These are phyloP conservation scores for Babylonia areolata DNA, from an alignment of 1,140 invertebrate genomes.

Conservation along the genomic window DNA sequence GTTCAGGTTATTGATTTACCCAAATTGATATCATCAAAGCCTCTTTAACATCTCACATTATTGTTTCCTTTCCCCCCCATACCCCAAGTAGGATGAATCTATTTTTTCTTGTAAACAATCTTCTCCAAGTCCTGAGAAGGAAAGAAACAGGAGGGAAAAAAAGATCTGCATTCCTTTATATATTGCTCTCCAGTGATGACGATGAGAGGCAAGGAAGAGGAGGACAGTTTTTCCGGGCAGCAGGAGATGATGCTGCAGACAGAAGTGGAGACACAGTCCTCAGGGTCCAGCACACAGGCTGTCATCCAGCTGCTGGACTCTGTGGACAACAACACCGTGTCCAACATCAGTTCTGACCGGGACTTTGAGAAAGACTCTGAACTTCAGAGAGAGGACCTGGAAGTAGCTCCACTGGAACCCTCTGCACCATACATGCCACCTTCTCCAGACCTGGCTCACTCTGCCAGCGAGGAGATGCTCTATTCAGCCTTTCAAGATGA, in stretches of 20 bases:
- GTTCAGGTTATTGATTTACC: neutral
- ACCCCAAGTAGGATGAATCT: too few species aligned
- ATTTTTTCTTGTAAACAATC: neutral
- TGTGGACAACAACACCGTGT: constrained; percentile 53
- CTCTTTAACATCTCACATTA: neutral
- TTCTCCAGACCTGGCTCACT: constrained; percentile 29
- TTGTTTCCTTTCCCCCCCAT: too few species aligned
- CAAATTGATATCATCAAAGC: neutral
- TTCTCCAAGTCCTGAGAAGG: neutral
- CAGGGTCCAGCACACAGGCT: constrained; percentile 55
- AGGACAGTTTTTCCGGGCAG: neutral
- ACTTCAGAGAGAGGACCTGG: constrained; percentile 13
- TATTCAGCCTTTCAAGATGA: constrained; percentile 61
- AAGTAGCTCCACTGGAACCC: constrained; percentile 45
- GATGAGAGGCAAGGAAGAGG: neutral
- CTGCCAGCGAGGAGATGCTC: constrained; percentile 66
- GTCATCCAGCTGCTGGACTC: constrained; percentile 48
- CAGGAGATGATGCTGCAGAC: neutral
- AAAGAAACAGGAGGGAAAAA: neutral
- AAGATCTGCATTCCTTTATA: neutral
- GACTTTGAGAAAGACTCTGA: constrained; percentile 35
- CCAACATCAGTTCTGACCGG: constrained; percentile 54
- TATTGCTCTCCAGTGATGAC: neutral
- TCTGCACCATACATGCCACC: constrained; percentile 32
- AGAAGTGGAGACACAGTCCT: constrained; percentile 44